Base-by-base conservation (phyloP, 2,113 vertebrate genomes). In the Syngnathus scovelli region DNA sequence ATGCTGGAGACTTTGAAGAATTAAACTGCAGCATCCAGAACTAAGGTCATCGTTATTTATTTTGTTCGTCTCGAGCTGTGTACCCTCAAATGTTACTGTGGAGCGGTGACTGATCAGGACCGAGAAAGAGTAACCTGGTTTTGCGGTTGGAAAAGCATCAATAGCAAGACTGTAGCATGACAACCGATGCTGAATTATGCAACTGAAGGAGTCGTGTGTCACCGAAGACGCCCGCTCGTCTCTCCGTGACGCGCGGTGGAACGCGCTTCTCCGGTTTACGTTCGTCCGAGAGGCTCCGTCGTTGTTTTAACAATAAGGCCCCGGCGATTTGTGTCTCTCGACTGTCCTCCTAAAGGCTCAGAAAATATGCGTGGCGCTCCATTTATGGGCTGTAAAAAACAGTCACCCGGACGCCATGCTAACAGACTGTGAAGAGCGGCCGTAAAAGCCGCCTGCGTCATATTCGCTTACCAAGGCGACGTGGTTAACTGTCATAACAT, bases 331-430 rank as follows among this genome's bases (percentile, higher is more conserved):
- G 79, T 54, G 77, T 83, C 86, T 87, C 82, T 78, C 66, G 69
- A 87, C 85, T 82, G 82, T 84, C 84, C 85, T 83, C 75, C 84
- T 89, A 86, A 90, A 85, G 83, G 85, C 79, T 79, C 74, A 77
- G 81, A 83, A 83, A 88, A 89, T 87, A 89, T 86, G 87, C 83
- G 81, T 72, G 60, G 59, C 59, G 63, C 81, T 84, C 87, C 84
- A 84, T 88, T 89, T 87, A 88, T 82, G 84, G 89, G 84, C 89
- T 85, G 79, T 89, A 89, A 90, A 90, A 33, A 88, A 84, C 77
- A 85, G 80, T 51, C 83, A 84, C 81, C 77, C 77, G 77, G 83
- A 69, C 69, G 60, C 23, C 83, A 86, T 72, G 79, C 83, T 81
- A 84, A 88, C 84, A 88, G 86, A 81, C 84, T 87, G 86, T 85